Conservation (phyloP, 1,140 invertebrate genomes). For the Bombus waltoni region DNA sequence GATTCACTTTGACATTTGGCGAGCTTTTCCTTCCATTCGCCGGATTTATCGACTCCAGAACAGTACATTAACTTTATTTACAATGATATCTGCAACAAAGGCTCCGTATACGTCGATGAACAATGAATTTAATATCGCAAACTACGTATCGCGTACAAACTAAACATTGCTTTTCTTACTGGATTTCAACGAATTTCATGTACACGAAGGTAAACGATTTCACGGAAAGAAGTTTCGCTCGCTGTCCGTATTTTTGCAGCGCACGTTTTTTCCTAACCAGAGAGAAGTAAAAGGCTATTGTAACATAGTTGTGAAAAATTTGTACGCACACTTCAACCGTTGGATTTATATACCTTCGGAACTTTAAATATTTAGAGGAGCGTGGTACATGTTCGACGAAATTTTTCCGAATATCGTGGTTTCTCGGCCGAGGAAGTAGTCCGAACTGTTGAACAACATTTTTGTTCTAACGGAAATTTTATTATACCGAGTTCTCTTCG, state of each 20-base stretch:
- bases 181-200: neutral
- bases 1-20: neutral
- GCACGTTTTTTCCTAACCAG: neutral
- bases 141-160: too few species aligned
- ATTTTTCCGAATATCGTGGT: neutral
- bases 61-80: slow-evolving; percentile 1
- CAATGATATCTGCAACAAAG: neutral
- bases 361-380: neutral
- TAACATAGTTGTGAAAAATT: neutral
- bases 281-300: neutral
- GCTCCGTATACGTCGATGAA: neutral
- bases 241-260: neutral
- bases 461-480: neutral
- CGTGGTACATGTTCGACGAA: neutral
- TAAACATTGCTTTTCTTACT: neutral
- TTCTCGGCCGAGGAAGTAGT: neutral
- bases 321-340: neutral
- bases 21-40: neutral
- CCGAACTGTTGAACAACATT: neutral
- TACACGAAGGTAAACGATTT: neutral
- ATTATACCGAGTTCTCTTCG: neutral
- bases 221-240: neutral
- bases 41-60: neutral
- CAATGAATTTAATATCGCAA: neutral
- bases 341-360: neutral